Percentiles rank a stretch among this genome's conserved stretches.
Conservation (phyloP, 2,888 invertebrate species). For the Rotaria sp. region DNA sequence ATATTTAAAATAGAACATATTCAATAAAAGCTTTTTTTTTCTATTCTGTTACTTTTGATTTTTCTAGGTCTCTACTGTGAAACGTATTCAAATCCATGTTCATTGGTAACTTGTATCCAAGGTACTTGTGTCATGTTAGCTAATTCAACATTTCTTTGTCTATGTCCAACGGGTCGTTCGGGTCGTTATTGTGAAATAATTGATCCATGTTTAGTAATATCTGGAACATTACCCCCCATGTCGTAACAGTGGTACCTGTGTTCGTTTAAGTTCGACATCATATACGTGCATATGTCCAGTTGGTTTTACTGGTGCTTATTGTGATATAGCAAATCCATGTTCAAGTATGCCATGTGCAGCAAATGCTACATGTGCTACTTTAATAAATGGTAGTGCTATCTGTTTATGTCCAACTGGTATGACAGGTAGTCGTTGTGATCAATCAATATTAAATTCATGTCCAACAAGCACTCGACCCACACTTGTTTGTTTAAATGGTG, state of each 20-base stretch:
- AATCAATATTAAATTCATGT: constrained; percentile 9
- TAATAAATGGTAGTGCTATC: constrained; percentile 21
- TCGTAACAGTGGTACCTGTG: constrained; percentile 36
- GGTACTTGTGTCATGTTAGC: constrained; percentile 28
- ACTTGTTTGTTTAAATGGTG: constrained; percentile 31
- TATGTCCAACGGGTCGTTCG: constrained; percentile 31
- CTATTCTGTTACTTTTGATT: too few species aligned
- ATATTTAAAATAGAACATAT: neutral
- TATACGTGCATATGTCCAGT: constrained; percentile 33
- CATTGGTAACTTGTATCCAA: constrained; percentile 27
- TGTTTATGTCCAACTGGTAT: constrained; percentile 29
- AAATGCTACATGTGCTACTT: constrained; percentile 33
- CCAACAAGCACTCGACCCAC: constrained; percentile 29
- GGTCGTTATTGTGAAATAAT: constrained; percentile 36
- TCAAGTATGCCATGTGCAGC: constrained; percentile 32
- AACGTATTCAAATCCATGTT: constrained; percentile 29
- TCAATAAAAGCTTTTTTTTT: neutral
- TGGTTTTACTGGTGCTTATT: constrained; percentile 31
- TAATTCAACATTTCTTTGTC: constrained; percentile 30
- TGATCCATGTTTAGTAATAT: constrained; percentile 22
- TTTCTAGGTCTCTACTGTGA: constrained; percentile 34
- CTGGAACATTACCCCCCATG: constrained; percentile 17
- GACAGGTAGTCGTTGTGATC: constrained; percentile 36
- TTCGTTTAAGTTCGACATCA: neutral
- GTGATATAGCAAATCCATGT: constrained; percentile 38